phyloP scores from a whole-genome alignment of 2,113 vertebrate genomes.

The Cochlearius cochlearius region DNA sequence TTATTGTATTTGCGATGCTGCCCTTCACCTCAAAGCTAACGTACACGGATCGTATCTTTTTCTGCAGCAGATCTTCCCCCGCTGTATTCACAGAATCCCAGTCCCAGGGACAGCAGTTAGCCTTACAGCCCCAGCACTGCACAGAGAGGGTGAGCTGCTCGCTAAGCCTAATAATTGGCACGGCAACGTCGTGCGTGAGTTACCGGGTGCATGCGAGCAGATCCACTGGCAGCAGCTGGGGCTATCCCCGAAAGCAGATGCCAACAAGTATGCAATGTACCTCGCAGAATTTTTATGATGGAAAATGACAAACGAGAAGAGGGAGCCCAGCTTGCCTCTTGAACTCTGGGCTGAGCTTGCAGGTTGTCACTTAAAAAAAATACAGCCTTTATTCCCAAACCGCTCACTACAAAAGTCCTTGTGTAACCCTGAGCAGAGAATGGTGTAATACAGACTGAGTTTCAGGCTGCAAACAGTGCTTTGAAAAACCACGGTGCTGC shows the following conservation, averaged over 20 bases:
- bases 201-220: neutral
- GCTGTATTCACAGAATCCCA: neutral
- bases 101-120: neutral
- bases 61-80: neutral
- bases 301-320: neutral
- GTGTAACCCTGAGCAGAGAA: neutral
- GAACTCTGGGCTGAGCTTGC: neutral
- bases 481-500: neutral
- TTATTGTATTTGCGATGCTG: neutral
- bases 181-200: neutral
- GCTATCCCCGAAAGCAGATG: neutral
- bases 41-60: neutral
- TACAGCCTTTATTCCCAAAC: neutral
- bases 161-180: neutral
- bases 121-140: rapidly evolving
- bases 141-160: neutral
- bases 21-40: neutral
- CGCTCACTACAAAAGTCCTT: neutral
- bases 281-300: neutral
- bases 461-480: neutral
- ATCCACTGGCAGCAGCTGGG: neutral
- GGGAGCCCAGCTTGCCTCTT: neutral
- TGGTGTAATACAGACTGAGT: neutral
- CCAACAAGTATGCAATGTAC: neutral
- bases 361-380: neutral